Percentiles rank a stretch among this genome's conserved stretches.
phyloP scores from a whole-genome alignment of 1,140 invertebrate genomes.

The Formica exsecta region DNA sequence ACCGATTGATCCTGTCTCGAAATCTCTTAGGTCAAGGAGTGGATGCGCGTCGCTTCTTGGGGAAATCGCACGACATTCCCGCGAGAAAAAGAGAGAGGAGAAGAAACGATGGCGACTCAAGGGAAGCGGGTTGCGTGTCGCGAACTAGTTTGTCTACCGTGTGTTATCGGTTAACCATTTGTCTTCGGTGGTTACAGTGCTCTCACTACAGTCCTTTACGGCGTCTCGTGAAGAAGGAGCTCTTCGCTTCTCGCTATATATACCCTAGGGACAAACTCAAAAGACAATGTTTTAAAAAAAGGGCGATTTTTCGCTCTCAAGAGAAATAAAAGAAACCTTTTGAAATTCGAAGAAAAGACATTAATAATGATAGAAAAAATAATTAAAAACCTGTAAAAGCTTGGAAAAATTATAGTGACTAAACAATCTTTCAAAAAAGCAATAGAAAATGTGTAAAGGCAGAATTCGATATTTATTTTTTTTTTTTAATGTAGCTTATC shows the following conservation, averaged over 20 bases:
- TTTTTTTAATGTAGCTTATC: no score
- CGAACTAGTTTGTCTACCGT: slow-evolving; percentile 72
- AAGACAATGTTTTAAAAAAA: neutral
- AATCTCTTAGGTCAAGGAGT: slow-evolving; percentile 1
- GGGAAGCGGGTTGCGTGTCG: slow-evolving; percentile 67
- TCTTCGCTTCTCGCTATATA: slow-evolving; percentile 34
- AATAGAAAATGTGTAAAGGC: no score
- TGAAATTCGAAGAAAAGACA: no score
- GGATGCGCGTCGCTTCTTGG: slow-evolving; percentile 27
- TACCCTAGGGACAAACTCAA: slow-evolving; percentile 53
- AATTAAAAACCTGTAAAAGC: no score
- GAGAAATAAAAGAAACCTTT: no score
- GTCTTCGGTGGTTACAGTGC: slow-evolving; percentile 60
- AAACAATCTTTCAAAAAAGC: no score
- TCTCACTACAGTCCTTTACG: slow-evolving; percentile 57
- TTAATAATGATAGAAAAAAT: no score
- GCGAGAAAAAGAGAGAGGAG: slow-evolving; percentile 11
- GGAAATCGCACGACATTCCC: slow-evolving; percentile 28
- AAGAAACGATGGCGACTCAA: slow-evolving; percentile 47
- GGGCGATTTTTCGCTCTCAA: no score
- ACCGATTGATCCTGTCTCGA: slow-evolving; percentile 19
- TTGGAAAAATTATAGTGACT: no score
- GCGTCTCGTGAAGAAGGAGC: slow-evolving; percentile 49
- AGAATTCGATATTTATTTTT: no score
- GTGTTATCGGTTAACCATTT: slow-evolving; percentile 78